These are phyloP conservation scores for Heliconius sara DNA, from an alignment of 2,888 invertebrate species.

Conservation along the genomic window DNA sequence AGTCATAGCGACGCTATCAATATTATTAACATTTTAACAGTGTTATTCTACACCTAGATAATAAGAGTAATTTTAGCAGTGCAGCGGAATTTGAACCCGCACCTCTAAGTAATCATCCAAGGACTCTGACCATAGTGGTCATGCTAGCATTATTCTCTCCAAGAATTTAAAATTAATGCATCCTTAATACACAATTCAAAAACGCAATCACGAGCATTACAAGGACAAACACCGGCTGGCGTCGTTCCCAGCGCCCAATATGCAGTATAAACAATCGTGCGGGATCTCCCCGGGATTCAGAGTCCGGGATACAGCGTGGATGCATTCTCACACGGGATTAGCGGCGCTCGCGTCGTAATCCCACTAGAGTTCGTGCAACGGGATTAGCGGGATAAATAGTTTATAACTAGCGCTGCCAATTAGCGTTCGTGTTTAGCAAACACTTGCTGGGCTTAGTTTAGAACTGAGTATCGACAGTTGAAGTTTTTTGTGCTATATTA, in stretches of 20 bases:
- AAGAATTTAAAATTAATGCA: not conserved
- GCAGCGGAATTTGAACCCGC: no score
- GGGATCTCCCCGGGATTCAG: conserved; percentile 8
- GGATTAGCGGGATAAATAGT: conserved; percentile 43
- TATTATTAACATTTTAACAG: no score
- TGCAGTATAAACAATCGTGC: conserved; percentile 51
- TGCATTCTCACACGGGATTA: conserved; percentile 51
- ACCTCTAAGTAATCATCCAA: no score
- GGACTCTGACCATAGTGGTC: no score
- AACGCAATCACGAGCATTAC: conserved; percentile 32
- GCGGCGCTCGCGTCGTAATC: conserved; percentile 47
- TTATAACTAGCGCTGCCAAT: conserved; percentile 29
- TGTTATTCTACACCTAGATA: no score
- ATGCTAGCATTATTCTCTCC: not conserved
- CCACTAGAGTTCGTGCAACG: conserved; percentile 36
- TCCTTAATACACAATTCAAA: conserved; percentile 27
- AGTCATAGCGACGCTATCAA: no score
- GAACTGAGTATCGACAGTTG: not conserved
- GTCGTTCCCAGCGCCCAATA: conserved; percentile 52
- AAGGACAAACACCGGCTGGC: conserved; percentile 47
- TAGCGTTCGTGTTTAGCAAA: conserved; percentile 4
- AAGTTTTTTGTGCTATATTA: not conserved
- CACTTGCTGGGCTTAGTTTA: not conserved
- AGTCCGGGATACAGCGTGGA: conserved; percentile 38
- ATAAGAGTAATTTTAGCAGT: no score